Evolutionary conservation across 2,113 vertebrate species (phyloP), one percentile per base, ranked within the genome.

Genomic region (Rallus limicola): DNA sequence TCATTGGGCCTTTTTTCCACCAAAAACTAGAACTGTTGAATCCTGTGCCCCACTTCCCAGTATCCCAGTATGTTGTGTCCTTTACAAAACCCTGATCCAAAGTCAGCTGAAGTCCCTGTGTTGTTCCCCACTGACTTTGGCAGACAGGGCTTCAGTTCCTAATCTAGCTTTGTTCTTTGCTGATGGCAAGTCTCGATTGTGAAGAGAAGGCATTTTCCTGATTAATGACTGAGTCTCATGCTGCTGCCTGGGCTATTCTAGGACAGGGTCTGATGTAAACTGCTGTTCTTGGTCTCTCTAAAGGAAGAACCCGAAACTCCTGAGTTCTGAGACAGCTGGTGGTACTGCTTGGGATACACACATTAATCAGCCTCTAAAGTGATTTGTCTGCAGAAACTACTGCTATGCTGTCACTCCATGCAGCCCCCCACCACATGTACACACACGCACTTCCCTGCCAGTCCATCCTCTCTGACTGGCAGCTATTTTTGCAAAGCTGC

Each of bases 401-500:
- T 70, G 52, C 60, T 28, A 0, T 50, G 46, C 46, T 82, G 46
- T 70, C 65, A 10, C 14, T 36, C 31, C 38, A 9, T 7, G n/a
- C 69, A 88, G 59, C 10, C 59, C 70, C 26, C 19, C 52, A 5
- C 72, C 0, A 4, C 15, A 10, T 8, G 58, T 75, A 48, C 17
- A 21, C 52, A 11, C 48, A 18, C 34, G 52, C 38, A 4, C 31
- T 50, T 74, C n/a, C 46, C 48, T 68, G 65, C 17, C 89, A 76
- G 72, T 69, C 79, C 79, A 25, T 78, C 40, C 1, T 69, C 82
- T 77, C 79, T 81, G 91, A 65, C 60, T 92, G 94, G 71, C 78
- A 93, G 74, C 81, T 95, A 44, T 92, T 93, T 95, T 91, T 46
- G 63, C 72, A 88, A 40, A 91, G 67, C 84, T 95, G 91, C 79